These are phyloP conservation scores for Galemys pyrenaicus DNA, from an alignment of 2,113 vertebrate genomes.

Conservation along the genomic window DNA sequence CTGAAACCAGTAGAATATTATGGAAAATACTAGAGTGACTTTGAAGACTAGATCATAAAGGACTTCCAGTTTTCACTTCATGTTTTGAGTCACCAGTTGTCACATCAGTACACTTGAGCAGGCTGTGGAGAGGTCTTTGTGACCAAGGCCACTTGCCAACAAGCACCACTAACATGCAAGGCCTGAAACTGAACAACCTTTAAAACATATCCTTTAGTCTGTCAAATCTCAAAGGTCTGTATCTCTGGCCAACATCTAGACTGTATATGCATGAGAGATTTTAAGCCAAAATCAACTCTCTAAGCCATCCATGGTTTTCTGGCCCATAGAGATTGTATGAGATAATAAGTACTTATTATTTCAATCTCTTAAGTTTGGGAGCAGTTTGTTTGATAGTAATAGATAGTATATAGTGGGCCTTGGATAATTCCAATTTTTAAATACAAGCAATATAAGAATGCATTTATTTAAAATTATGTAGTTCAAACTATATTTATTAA, in stretches of 20 bases:
- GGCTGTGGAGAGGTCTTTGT: background rate
- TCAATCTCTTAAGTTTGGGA: background rate
- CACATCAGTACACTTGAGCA: background rate
- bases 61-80: background rate
- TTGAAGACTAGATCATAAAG: background rate
- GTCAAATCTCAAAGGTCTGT: background rate
- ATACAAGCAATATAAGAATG: background rate
- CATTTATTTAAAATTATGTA: slow-evolving; percentile 89
- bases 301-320: background rate
- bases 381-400: background rate
- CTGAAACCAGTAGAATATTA: background rate
- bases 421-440: background rate
- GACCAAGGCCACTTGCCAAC: background rate
- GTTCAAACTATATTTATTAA: slow-evolving; percentile 86
- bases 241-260: background rate
- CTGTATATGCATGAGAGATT: background rate
- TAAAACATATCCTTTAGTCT: background rate
- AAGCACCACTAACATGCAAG: background rate
- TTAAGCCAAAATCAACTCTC: background rate
- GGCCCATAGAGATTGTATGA: background rate
- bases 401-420: background rate
- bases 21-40: background rate
- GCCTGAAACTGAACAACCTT: background rate
- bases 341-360: background rate
- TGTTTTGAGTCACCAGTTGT: background rate